Conservation (phyloP, 2,888 invertebrate genomes). For the Nomada flava region DNA sequence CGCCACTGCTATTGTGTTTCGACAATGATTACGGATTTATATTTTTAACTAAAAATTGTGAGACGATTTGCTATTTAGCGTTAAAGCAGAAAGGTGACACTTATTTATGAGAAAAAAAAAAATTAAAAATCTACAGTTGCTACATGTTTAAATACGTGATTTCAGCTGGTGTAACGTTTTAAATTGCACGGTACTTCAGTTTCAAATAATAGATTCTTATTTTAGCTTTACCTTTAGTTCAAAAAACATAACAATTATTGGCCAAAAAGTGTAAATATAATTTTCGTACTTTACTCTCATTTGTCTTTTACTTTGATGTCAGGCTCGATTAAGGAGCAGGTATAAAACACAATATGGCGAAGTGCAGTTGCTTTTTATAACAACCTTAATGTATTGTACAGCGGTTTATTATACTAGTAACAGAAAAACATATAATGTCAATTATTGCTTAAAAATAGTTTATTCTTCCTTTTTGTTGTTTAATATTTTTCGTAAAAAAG, state of each 20-base stretch:
- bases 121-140: background rate
- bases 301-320: constrained; percentile 49
- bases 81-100: constrained; percentile 52
- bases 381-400: constrained; percentile 62
- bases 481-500: background rate
- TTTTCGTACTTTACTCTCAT: constrained; percentile 18
- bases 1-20: constrained; percentile 59
- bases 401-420: constrained; percentile 8
- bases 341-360: constrained; percentile 70
- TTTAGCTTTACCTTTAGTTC: background rate
- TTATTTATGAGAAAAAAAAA: constrained; percentile 4
- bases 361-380: constrained; percentile 46
- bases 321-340: constrained; percentile 46
- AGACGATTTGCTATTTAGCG: constrained; percentile 44
- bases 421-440: constrained; percentile 30
- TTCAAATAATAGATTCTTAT: constrained; percentile 9
- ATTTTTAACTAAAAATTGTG: constrained; percentile 50
- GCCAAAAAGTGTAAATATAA: background rate
- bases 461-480: constrained; percentile 11
- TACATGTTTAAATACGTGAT: constrained; percentile 7
- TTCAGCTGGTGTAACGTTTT: background rate
- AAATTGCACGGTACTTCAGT: constrained; percentile 18
- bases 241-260: background rate
- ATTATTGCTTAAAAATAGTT: constrained; percentile 40
- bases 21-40: constrained; percentile 46